Evolutionary conservation across 2,113 vertebrate genomes (phyloP).

Genomic region (Camarhynchus parvulus): DNA sequence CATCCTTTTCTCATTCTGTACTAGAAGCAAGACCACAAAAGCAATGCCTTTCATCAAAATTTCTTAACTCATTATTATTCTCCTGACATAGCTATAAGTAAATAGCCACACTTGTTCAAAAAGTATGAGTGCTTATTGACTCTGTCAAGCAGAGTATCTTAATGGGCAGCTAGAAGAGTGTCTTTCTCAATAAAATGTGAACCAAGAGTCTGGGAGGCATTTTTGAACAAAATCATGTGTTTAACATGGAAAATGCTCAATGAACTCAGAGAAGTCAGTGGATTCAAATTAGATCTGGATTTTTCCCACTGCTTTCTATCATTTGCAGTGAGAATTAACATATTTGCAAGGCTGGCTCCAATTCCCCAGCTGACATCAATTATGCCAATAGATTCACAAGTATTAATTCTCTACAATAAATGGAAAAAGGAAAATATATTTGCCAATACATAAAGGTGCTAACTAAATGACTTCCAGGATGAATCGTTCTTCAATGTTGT

Average conservation of each 20-base stretch:
- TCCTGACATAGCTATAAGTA: neutral
- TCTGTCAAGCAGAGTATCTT: neutral
- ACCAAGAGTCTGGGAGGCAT: neutral
- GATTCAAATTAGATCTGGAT: conserved; percentile 7
- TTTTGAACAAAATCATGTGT: neutral
- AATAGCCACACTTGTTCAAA: conserved; percentile 13
- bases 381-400: neutral
- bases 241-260: conserved; percentile 8
- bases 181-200: neutral
- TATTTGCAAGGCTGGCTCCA: neutral
- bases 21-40: neutral
- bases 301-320: neutral
- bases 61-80: neutral
- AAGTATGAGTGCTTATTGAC: neutral
- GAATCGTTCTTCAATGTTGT: neutral
- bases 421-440: neutral
- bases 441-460: neutral
- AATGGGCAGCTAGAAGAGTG: neutral
- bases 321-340: conserved; percentile 8
- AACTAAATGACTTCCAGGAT: neutral
- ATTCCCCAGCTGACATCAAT: conserved; percentile 12
- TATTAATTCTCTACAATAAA: neutral
- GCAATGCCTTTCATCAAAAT: neutral
- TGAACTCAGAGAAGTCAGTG: neutral
- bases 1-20: neutral